phyloP scores from a whole-genome alignment of 2,797 vertebrate genomes.

The Echeneis naucrates region DNA sequence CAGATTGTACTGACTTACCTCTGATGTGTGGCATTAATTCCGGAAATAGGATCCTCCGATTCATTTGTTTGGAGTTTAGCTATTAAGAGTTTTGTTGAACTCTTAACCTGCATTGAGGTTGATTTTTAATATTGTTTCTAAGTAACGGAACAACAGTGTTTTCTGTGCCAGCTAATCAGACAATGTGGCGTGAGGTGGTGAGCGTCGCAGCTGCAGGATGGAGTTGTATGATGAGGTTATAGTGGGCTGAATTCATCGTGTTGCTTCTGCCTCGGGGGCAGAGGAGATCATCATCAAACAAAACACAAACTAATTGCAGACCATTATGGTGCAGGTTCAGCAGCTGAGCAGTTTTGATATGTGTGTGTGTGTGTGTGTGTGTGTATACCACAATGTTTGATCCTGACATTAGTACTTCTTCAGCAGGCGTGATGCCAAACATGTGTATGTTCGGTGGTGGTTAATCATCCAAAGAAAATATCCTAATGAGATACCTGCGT shows the following conservation, averaged over 20 bases:
- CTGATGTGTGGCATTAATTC: neutral
- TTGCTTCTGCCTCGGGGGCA: conserved; percentile 57
- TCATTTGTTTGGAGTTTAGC: conserved; percentile 40
- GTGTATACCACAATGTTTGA: conserved; percentile 78
- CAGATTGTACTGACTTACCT: conserved; percentile 10
- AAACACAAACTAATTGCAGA: conserved; percentile 82
- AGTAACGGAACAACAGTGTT: conserved; percentile 1
- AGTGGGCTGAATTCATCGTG: conserved; percentile 70
- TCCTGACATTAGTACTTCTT: conserved; percentile 71
- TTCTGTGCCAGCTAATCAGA: conserved; percentile 12
- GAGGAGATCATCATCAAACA: conserved; percentile 75
- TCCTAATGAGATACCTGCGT: conserved; percentile 65
- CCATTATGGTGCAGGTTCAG: conserved; percentile 67
- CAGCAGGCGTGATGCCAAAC: conserved; percentile 51
- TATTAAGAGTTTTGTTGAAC: conserved; percentile 1
- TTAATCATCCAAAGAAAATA: conserved; percentile 68
- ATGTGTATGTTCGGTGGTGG: conserved; percentile 60
- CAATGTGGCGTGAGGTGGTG: neutral
- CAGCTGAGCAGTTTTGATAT: conserved; percentile 66
- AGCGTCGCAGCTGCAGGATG: conserved; percentile 27
- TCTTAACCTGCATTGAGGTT: conserved; percentile 10
- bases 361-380: conserved; percentile 43
- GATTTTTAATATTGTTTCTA: neutral
- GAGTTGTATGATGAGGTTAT: conserved; percentile 63
- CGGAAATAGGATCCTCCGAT: conserved; percentile 33